A percentile compares a stretch with the other conserved stretches of the same genome.
Evolutionary conservation across 2,797 vertebrate species (phyloP).

Genomic region (Emys orbicularis): DNA sequence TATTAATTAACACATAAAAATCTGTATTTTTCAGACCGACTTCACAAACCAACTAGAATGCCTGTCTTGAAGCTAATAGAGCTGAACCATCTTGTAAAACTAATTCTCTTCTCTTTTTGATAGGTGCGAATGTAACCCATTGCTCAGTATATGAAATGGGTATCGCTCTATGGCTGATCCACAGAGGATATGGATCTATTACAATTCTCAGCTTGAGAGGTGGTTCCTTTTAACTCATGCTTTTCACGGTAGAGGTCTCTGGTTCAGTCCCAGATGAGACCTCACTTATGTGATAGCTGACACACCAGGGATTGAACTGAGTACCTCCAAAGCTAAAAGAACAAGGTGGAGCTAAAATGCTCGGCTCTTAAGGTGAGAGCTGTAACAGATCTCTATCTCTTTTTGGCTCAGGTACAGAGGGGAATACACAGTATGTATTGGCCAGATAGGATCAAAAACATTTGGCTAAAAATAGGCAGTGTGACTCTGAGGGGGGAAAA

Average conservation of each 20-base stretch:
- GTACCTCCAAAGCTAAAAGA: neutral
- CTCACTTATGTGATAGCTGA: neutral
- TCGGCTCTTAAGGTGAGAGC: neutral
- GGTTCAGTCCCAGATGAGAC: neutral
- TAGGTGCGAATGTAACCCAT: neutral
- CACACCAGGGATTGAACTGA: neutral
- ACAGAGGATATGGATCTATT: neutral
- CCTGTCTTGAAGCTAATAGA: neutral
- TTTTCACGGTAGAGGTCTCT: neutral
- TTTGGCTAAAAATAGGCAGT: neutral
- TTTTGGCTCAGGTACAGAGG: neutral
- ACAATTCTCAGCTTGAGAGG: neutral
- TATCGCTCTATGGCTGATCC: neutral
- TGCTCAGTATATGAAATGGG: neutral
- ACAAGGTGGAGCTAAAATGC: neutral
- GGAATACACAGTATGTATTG: neutral
- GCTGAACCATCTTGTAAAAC: neutral
- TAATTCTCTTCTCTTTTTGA: neutral
- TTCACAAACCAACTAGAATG: neutral
- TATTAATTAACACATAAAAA: neutral
- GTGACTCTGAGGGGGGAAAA: neutral
- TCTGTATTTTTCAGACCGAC: neutral
- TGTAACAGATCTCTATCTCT: neutral
- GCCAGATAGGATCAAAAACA: neutral
- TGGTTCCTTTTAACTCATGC: neutral